A percentile compares a stretch with the other conserved stretches of the same genome.
Conservation (phyloP, 1,140 invertebrate genomes). For the Paraescarpia echinospica region DNA sequence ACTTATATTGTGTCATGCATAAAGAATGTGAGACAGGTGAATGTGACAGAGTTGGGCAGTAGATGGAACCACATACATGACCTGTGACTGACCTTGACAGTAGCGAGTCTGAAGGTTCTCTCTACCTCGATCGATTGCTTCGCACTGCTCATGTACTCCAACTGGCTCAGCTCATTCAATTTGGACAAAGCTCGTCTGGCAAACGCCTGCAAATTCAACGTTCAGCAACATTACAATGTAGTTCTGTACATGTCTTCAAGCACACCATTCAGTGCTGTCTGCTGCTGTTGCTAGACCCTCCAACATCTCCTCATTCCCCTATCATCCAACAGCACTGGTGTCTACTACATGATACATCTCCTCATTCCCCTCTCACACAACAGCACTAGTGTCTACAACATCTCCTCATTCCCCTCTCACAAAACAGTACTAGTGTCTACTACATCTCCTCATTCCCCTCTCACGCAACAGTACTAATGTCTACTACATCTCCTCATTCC, state of each 20-base stretch:
- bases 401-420: too few relatives aligned
- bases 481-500: too few relatives aligned
- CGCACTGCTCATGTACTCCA: conserved; percentile 49
- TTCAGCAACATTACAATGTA: not conserved
- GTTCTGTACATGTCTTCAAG: not conserved
- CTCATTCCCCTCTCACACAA: too few relatives aligned
- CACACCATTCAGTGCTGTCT: not conserved
- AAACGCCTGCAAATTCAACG: conserved; percentile 42
- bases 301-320: too few relatives aligned
- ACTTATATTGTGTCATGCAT: not conserved
- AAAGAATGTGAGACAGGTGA: not conserved
- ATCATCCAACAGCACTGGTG: too few relatives aligned
- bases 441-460: too few relatives aligned
- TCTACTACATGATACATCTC: too few relatives aligned
- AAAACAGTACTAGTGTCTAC: too few relatives aligned
- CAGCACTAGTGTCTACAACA: too few relatives aligned
- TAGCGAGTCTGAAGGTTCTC: conserved; percentile 50
- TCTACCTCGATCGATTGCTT: conserved; percentile 39
- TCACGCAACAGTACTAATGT: too few relatives aligned
- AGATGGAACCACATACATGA: not conserved
- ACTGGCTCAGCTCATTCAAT: conserved; percentile 55
- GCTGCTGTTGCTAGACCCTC: not conserved
- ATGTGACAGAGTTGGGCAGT: not conserved
- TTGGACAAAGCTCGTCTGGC: conserved; percentile 53
- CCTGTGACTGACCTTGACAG: conserved; percentile 47